These are phyloP conservation scores for Pyrrhura leucotis DNA, from an alignment of 2,797 vertebrate species.

Conservation along the genomic window DNA sequence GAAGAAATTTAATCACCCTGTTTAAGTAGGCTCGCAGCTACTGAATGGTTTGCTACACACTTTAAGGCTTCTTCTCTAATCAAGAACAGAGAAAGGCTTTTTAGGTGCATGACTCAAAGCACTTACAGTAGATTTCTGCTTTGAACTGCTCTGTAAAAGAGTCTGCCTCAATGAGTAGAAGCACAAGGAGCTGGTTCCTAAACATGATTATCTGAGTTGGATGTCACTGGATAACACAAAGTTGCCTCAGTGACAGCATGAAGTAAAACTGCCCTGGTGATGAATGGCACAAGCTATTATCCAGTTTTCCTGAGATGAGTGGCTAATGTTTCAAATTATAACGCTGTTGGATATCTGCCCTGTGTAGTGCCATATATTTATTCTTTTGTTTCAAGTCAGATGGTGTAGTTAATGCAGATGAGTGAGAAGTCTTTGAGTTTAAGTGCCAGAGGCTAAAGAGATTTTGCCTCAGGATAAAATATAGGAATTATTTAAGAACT, in stretches of 20 bases:
- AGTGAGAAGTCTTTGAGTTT: conserved; percentile 35
- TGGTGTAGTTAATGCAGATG: neutral
- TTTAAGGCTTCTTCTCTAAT: neutral
- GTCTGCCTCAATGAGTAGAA: neutral
- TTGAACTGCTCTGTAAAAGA: neutral
- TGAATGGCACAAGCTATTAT: neutral
- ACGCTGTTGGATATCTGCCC: neutral
- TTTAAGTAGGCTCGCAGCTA: neutral
- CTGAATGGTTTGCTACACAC: neutral
- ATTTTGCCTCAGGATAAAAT: conserved; percentile 46
- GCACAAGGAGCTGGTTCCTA: neutral
- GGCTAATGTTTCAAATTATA: neutral
- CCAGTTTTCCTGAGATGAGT: neutral
- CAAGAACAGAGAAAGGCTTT: neutral
- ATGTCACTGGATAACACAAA: neutral
- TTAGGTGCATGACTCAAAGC: neutral
- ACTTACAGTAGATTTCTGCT: neutral
- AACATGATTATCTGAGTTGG: neutral
- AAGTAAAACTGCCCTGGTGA: neutral
- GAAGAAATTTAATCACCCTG: neutral
- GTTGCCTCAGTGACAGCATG: neutral
- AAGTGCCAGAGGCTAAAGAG: conserved; percentile 50
- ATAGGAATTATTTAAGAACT: conserved; percentile 64
- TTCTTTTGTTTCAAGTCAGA: conserved; percentile 17
- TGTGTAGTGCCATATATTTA: neutral